phyloP scores from a whole-genome alignment of 2,113 vertebrate species.

The Callorhinus ursinus region DNA sequence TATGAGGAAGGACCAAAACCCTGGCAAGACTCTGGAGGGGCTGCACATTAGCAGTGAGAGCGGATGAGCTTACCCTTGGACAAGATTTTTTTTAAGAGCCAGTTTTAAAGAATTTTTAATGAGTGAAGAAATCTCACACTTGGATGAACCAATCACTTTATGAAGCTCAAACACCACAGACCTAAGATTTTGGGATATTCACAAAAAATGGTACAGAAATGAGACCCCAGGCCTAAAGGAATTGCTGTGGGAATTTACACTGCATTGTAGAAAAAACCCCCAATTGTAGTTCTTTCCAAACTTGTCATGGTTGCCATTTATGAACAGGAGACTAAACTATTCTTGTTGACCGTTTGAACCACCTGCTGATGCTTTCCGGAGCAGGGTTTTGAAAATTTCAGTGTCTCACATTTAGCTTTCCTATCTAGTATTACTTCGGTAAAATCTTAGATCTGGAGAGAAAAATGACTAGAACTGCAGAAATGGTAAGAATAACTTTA shows the following conservation, averaged over 20 bases:
- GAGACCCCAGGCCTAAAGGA: not conserved
- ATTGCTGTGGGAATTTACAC: not conserved
- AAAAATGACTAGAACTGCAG: not conserved
- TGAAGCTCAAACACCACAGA: not conserved
- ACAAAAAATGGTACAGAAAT: not conserved
- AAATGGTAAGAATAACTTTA: not conserved
- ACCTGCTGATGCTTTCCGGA: not conserved
- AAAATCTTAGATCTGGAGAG: not conserved
- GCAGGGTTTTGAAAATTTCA: constrained; percentile 1
- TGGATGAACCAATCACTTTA: not conserved
- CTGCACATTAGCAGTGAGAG: not conserved
- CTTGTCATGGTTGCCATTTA: not conserved
- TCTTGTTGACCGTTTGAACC: not conserved
- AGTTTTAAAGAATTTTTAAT: not conserved
- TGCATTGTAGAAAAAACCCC: not conserved
- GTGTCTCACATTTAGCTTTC: not conserved
- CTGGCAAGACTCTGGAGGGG: not conserved
- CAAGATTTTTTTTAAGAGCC: not conserved
- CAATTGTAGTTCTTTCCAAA: not conserved
- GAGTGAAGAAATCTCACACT: not conserved
- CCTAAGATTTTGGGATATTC: not conserved
- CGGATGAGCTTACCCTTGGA: not conserved
- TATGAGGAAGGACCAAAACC: not conserved
- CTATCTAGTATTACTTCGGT: not conserved
- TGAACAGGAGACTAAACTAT: not conserved